A percentile compares a stretch with the other conserved stretches of the same genome.
phyloP scores from a whole-genome alignment of 2,888 invertebrate genomes.

The Papilio elwesi region DNA sequence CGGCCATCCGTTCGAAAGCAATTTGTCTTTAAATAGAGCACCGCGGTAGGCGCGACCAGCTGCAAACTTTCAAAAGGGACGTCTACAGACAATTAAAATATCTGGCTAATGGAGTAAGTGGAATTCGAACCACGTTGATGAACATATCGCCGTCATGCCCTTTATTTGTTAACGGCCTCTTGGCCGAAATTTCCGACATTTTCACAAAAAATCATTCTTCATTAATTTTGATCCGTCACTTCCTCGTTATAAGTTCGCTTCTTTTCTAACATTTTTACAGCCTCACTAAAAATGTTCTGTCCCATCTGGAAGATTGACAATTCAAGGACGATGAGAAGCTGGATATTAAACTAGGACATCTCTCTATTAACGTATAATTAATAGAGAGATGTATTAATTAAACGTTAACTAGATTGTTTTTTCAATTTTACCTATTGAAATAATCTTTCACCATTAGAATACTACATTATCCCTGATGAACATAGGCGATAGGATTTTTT shows the following conservation, averaged over 20 bases:
- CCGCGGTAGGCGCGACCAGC: slow-evolving; percentile 75
- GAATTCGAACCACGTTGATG: slow-evolving; percentile 80
- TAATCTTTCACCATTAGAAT: too few relatives aligned
- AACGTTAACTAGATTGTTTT: too few relatives aligned
- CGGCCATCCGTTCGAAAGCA: slow-evolving; percentile 71
- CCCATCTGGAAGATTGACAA: too few relatives aligned
- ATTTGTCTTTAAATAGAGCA: slow-evolving; percentile 81
- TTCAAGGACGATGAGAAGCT: too few relatives aligned
- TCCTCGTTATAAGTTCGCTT: slow-evolving; percentile 47
- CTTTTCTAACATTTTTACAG: slow-evolving; percentile 12
- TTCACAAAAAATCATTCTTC: slow-evolving; percentile 50
- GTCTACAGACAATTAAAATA: slow-evolving; percentile 80
- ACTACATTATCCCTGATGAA: too few relatives aligned
- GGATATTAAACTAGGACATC: too few relatives aligned
- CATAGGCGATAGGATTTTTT: too few relatives aligned
- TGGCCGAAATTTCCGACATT: slow-evolving; percentile 52
- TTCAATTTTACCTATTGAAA: too few relatives aligned
- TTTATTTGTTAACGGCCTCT: slow-evolving; percentile 63
- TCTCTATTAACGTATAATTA: too few relatives aligned
- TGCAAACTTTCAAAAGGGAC: slow-evolving; percentile 74
- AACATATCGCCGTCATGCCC: slow-evolving; percentile 74
- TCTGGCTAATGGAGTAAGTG: slow-evolving; percentile 80
- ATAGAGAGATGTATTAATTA: too few relatives aligned
- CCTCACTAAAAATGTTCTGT: too few relatives aligned
- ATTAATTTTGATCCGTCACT: slow-evolving; percentile 59